These are phyloP conservation scores for Colinus virginianus DNA, from an alignment of 2,113 vertebrate genomes.

Conservation along the genomic window DNA sequence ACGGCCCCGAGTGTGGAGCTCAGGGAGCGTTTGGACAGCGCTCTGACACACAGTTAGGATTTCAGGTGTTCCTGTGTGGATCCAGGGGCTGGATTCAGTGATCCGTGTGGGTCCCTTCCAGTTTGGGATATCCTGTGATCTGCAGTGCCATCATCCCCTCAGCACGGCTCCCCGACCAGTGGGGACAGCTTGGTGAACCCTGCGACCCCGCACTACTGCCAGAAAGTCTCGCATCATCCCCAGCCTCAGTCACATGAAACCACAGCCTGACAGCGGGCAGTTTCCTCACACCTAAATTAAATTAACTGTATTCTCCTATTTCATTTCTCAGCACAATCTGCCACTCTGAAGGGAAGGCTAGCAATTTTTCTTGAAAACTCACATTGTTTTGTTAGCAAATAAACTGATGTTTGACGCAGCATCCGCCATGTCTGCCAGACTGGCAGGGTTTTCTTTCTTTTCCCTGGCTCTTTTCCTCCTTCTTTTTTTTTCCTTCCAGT, in stretches of 20 bases:
- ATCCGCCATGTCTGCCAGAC: not conserved
- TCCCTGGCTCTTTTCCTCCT: slow-evolving; percentile 12
- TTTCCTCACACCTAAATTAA: not conserved
- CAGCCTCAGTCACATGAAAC: not conserved
- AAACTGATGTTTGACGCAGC: slow-evolving; percentile 27
- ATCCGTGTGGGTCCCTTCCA: not conserved
- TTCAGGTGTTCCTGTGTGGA: not conserved
- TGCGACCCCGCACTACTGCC: fast-evolving
- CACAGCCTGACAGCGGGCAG: fast-evolving
- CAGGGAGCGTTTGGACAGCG: not conserved
- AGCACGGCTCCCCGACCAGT: not conserved
- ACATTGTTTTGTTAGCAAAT: slow-evolving; percentile 48
- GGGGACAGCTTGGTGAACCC: not conserved
- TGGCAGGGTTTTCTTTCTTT: slow-evolving; percentile 6
- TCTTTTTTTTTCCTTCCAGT: not conserved
- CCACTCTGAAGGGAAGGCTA: not conserved
- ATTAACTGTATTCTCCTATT: not conserved
- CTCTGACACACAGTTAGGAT: not conserved
- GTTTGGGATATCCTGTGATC: not conserved
- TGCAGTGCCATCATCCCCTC: not conserved
- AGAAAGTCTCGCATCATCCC: not conserved
- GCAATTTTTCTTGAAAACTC: slow-evolving; percentile 22
- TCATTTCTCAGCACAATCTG: not conserved
- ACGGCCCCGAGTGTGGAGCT: not conserved
- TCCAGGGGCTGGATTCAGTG: not conserved